A percentile compares a stretch with the other conserved stretches of the same genome.
These are phyloP conservation scores for Lanistes nyassanus DNA, from an alignment of 1,140 invertebrate species.

Conservation along the genomic window DNA sequence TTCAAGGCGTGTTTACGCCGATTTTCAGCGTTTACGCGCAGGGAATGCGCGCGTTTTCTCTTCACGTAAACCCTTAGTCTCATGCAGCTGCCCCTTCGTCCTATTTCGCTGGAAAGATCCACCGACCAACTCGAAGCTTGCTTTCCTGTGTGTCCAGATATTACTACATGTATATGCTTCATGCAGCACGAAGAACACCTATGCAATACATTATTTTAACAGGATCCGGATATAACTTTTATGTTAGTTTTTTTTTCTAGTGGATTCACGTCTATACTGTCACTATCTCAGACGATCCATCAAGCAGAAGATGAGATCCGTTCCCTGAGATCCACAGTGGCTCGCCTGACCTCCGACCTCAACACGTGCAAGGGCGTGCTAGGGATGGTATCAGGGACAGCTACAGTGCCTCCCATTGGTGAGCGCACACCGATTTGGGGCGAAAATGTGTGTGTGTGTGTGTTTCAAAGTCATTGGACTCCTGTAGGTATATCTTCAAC, in stretches of 20 bases:
- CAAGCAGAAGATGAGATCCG: background rate
- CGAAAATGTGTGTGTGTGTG: too few species aligned
- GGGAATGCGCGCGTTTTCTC: too few species aligned
- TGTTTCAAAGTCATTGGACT: too few species aligned
- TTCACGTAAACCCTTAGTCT: too few species aligned
- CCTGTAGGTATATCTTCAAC: background rate
- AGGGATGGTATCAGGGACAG: slow-evolving; percentile 1
- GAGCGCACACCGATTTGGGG: too few species aligned
- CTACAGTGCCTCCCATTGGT: background rate
- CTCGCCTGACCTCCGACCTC: background rate
- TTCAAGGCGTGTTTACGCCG: too few species aligned
- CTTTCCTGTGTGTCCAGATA: too few species aligned
- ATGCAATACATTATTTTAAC: background rate
- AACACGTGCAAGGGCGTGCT: slow-evolving; percentile 17
- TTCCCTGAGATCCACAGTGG: background rate
- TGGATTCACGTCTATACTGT: background rate
- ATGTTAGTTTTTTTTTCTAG: background rate
- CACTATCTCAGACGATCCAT: background rate
- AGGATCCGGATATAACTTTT: background rate
- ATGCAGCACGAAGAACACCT: background rate
- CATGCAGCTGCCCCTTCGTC: too few species aligned
- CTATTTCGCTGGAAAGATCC: too few species aligned
- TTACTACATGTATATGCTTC: too few species aligned
- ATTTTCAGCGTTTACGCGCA: too few species aligned
- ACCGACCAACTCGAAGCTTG: too few species aligned